phyloP scores from a whole-genome alignment of 2,113 vertebrate genomes.

The Crypturellus undulatus region DNA sequence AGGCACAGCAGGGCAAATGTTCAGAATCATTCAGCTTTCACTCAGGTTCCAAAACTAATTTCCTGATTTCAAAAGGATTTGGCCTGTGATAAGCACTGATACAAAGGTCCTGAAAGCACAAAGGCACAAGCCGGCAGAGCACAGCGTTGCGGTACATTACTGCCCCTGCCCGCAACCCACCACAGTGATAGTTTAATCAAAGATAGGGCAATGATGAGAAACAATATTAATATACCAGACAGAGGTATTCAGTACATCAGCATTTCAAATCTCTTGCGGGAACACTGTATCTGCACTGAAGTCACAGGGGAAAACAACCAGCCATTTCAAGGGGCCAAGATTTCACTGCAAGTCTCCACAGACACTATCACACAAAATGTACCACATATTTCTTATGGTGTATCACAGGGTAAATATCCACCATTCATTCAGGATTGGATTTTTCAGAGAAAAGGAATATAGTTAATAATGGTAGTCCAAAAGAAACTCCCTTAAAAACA shows the following conservation, averaged over 20 bases:
- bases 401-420: background rate
- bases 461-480: background rate
- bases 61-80: background rate
- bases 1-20: background rate
- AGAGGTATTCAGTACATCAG: background rate
- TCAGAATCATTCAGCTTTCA: background rate
- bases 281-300: background rate
- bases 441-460: conserved; percentile 21
- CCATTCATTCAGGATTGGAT: background rate
- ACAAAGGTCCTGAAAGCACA: background rate
- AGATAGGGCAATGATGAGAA: background rate
- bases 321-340: background rate
- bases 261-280: background rate
- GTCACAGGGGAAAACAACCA: fast-evolving
- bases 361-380: background rate
- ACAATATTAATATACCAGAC: background rate
- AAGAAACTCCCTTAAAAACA: background rate
- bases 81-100: background rate
- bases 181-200: background rate
- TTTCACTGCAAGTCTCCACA: background rate
- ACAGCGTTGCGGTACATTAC: background rate
- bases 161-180: background rate
- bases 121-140: background rate
- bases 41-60: background rate
- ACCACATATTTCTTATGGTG: background rate